Percentiles rank a stretch among this genome's conserved stretches.
Evolutionary conservation across 2,797 vertebrate species (phyloP).

Genomic region (Sebastes minor): DNA sequence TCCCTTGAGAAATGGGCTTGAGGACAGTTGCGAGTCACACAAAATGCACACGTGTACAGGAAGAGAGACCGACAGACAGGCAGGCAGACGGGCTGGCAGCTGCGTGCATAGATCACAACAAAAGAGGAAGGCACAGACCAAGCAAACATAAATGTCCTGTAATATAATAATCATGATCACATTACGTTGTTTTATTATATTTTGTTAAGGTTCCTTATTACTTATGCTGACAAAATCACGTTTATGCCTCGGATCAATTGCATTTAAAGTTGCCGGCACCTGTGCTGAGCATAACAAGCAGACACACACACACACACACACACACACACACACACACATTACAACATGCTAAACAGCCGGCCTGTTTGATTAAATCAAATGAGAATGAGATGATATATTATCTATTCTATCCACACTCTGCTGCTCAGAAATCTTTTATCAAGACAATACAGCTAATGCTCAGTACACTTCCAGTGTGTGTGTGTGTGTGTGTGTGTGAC

Average conservation of each 20-base stretch:
- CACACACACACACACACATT: not conserved
- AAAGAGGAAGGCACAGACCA: slow-evolving; percentile 47
- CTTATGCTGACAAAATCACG: slow-evolving; percentile 66
- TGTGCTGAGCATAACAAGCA: slow-evolving; percentile 40
- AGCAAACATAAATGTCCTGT: slow-evolving; percentile 67
- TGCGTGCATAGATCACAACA: slow-evolving; percentile 58
- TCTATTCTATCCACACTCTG: slow-evolving; percentile 58
- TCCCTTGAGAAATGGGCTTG: slow-evolving; percentile 46
- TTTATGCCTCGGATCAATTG: slow-evolving; percentile 59
- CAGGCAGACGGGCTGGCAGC: slow-evolving; percentile 39
- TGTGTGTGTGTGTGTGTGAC: slow-evolving; percentile 40
- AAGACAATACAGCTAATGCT: slow-evolving; percentile 31
- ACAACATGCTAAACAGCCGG: slow-evolving; percentile 60
- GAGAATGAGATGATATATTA: slow-evolving; percentile 59
- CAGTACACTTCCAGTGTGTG: slow-evolving; percentile 12
- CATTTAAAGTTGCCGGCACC: slow-evolving; percentile 60
- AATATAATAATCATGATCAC: slow-evolving; percentile 70
- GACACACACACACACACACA: not conserved
- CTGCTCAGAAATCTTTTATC: slow-evolving; percentile 56
- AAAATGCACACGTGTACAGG: slow-evolving; percentile 36
- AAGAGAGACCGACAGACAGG: slow-evolving; percentile 3
- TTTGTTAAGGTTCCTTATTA: slow-evolving; percentile 61
- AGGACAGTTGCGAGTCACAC: slow-evolving; percentile 29
- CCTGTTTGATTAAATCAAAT: slow-evolving; percentile 64
- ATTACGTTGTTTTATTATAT: slow-evolving; percentile 73